Evolutionary conservation across 2,113 vertebrate genomes (phyloP).

Genomic region (Buteo buteo): DNA sequence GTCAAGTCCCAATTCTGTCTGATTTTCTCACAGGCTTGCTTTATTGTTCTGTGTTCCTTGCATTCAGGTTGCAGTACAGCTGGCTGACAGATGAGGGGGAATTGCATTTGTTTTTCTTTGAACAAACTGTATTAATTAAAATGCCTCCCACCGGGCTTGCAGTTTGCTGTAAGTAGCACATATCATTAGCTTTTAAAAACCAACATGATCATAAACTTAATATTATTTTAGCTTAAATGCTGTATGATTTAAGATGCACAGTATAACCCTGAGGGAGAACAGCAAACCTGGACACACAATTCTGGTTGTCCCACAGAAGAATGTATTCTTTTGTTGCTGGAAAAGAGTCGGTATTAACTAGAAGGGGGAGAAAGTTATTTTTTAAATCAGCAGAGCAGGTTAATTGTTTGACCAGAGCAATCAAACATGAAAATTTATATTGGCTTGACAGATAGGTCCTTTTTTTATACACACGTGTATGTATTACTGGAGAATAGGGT

Average conservation of each 20-base stretch:
- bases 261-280: background rate
- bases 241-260: slow-evolving; percentile 29
- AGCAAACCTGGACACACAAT: background rate
- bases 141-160: slow-evolving; percentile 58
- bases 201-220: slow-evolving; percentile 46
- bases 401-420: background rate
- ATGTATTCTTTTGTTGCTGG: background rate
- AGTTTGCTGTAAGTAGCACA: slow-evolving; percentile 57
- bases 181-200: slow-evolving; percentile 71
- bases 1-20: background rate
- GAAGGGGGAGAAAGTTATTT: background rate
- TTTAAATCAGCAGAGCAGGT: background rate
- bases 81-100: slow-evolving; percentile 56
- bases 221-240: slow-evolving; percentile 57
- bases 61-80: slow-evolving; percentile 29
- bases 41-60: background rate
- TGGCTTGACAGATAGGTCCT: background rate
- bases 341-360: background rate
- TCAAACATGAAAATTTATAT: slow-evolving; percentile 9
- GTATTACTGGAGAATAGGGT: background rate
- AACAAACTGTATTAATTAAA: slow-evolving; percentile 74
- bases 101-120: slow-evolving; percentile 69
- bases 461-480: background rate
- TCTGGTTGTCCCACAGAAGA: background rate
- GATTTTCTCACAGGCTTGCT: background rate